Evolutionary conservation across 1,140 invertebrate genomes (phyloP), one percentile per base, ranked within the genome.

Genomic region (Olivierus martensii): DNA sequence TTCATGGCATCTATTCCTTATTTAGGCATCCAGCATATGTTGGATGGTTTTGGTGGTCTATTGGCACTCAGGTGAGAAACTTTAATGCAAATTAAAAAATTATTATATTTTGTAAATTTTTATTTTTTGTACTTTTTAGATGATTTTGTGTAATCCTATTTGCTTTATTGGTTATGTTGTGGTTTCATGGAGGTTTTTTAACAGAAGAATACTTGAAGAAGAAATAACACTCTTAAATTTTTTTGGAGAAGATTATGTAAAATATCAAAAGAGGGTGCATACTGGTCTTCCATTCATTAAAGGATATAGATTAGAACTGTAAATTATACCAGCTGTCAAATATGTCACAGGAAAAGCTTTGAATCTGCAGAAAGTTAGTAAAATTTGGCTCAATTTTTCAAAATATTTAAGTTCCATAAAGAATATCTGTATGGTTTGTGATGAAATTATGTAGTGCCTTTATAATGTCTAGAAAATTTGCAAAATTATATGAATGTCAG

Each of bases 41-140:
- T 3, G 95, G 95, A 3, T 99, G 95, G 95, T 97, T 98, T 74
- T 90, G 87, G 70, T 99, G 95, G 94, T 88, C 88, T 9, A 78
- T 99, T 56, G 94, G 93, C 12, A 99, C 94, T 28, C 95, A 99
- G 79, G 81, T 93, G 9, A 28, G 28, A 28, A 28, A 28, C 28
- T 6, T 28, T 28, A 28, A 28, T 28, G 2, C 28, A 28, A 28
- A 28, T 28, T 28, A 28, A n/a, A n/a, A n/a, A n/a, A n/a, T n/a
- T n/a, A n/a, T n/a, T n/a, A n/a, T n/a, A n/a, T n/a, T n/a, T n/a
- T n/a, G n/a, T n/a, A n/a, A n/a, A 28, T 28, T 43, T 43, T 43
- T 22, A 18, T 43, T 17, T 43, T n/a, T n/a, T n/a, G n/a, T 17
- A 43, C 21, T 17, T 43, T 22, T 9, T 22, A 43, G 41, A 43